Base-by-base conservation (phyloP, 2,113 vertebrate species). In the Triplophysa dalaica region DNA sequence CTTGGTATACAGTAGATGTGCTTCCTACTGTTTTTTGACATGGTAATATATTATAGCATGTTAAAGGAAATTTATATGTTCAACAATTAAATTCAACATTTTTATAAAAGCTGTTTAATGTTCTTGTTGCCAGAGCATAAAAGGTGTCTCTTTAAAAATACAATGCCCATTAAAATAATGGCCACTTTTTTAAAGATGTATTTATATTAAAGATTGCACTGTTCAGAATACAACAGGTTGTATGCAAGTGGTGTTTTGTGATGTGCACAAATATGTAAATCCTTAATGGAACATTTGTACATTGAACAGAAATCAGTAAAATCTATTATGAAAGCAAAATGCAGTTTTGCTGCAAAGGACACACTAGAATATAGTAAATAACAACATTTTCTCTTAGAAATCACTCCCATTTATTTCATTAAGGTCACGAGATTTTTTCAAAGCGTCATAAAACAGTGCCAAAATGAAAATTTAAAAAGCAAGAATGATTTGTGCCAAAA, bases 391-490 rank as follows among this genome's bases (percentile, higher is more conserved):
- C 50, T 56, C 4, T 52, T 38, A 22, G 69, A 72, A 43, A 43
- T 43, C n/a, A 24, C 21, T 43, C 19, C 62, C 2, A 24, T 45
- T 61, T 43, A 62, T 22, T 75, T n/a, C 16, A 13, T 50, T n/a
- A n/a, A 75, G 58, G 60, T 58, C 70, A 74, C 38, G 4, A 41
- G 33, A 45, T 9, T 22, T 61, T 24, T 3, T 63, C 10, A 48
- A 29, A 62, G 60, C 73, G 66, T 83, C 48, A 52, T 75, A 16
- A 67, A 77, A 58, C 50, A 72, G 72, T 76, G 83, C 80, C 80
- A 76, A 77, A 85, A 81, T 81, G 70, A 76, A 77, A 85, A 81
- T 81, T 65, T 66, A 61, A 75, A 77, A 77, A 77, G 70, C 58
- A 70, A 56, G 2, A 77, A 69, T 16, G 14, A 33, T 70, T 78